Percentiles rank a stretch among this genome's conserved stretches.
phyloP scores from a whole-genome alignment of 1,140 invertebrate species.

The Neotoxoptera formosana region DNA sequence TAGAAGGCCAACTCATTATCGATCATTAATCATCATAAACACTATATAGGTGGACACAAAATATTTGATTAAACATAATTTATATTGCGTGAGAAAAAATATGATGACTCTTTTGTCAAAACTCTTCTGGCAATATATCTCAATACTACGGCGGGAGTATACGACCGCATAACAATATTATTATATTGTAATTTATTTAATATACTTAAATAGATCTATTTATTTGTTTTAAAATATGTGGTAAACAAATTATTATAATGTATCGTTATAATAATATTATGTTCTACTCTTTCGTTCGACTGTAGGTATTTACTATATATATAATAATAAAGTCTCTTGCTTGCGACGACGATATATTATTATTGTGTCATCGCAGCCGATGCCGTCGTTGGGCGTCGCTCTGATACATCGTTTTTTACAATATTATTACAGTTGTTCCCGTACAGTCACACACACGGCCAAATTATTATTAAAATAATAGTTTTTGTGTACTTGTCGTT shows the following conservation, averaged over 20 bases:
- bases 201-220: no score
- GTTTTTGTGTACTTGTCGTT: background rate
- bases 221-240: background rate
- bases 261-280: background rate
- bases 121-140: no score
- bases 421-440: slow-evolving; percentile 6
- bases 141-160: no score
- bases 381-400: background rate
- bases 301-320: no score
- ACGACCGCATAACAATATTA: no score
- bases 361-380: background rate
- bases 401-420: background rate
- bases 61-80: no score
- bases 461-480: slow-evolving; percentile 10
- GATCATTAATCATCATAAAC: background rate
- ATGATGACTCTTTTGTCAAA: no score
- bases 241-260: no score
- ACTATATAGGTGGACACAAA: background rate
- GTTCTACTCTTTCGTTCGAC: background rate
- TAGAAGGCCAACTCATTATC: background rate
- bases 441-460: no score
- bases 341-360: background rate
- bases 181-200: no score
- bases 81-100: no score
- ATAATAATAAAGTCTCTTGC: background rate